Conservation (phyloP, 1,140 invertebrate species). For the Drosophila suzukii region DNA sequence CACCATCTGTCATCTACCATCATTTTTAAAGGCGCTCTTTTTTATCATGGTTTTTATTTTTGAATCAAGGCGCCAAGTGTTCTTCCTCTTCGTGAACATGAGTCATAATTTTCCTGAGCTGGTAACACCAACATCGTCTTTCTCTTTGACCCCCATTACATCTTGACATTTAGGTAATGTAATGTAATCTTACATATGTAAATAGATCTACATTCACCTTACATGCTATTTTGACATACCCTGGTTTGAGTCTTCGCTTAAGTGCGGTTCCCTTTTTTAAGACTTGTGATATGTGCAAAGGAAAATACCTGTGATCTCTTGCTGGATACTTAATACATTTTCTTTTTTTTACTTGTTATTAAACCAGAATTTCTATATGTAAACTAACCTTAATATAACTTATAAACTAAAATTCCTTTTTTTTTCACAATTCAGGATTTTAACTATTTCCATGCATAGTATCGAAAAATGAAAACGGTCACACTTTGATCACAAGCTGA, state of each 20-base stretch:
- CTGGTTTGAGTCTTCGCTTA: not conserved
- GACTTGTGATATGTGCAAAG: not conserved
- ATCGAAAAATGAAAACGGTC: slow-evolving; percentile 2
- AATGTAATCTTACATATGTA: not conserved
- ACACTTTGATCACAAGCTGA: slow-evolving; percentile 23
- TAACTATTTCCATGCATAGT: not conserved
- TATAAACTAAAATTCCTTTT: not conserved
- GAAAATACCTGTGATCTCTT: no score
- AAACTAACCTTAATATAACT: not conserved
- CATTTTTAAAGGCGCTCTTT: no score
- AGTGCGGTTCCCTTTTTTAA: not conserved
- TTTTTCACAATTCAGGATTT: not conserved
- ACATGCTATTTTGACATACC: not conserved
- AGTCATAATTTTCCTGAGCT: no score
- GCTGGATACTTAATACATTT: not conserved
- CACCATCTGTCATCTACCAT: no score
- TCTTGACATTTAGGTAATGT: no score
- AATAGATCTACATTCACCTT: not conserved
- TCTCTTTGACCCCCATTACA: no score
- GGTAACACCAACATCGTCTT: no score
- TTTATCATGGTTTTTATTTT: no score
- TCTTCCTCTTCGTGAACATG: no score
- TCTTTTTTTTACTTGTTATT: no score
- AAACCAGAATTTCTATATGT: not conserved
- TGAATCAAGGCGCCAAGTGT: no score